A percentile compares a stretch with the other conserved stretches of the same genome.
These are phyloP conservation scores for Myiotriccus ornatus DNA, from an alignment of 2,797 vertebrate species.

Conservation along the genomic window DNA sequence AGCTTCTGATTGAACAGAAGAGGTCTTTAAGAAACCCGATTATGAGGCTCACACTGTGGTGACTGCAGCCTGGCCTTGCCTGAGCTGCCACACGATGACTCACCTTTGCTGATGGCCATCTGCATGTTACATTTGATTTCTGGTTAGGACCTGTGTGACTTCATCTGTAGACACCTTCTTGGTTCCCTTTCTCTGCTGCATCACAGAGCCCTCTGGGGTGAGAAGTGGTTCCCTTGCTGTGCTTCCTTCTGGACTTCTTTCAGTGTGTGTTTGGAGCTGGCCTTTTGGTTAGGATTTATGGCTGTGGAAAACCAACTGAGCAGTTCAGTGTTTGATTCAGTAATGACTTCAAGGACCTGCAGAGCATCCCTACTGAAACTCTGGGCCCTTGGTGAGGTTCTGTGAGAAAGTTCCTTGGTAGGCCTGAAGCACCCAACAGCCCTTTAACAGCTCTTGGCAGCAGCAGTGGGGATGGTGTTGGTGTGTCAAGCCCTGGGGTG, in stretches of 20 bases:
- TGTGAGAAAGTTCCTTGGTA: not conserved
- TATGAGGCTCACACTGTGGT: not conserved
- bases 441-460: not conserved
- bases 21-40: not conserved
- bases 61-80: not conserved
- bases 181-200: not conserved
- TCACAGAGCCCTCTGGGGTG: not conserved
- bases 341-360: not conserved
- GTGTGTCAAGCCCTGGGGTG: not conserved
- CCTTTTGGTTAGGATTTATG: not conserved
- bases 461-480: not conserved
- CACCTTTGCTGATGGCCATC: not conserved
- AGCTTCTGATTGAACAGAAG: not conserved
- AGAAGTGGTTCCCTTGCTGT: not conserved
- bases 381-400: not conserved
- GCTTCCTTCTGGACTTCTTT: not conserved
- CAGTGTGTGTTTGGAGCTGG: not conserved
- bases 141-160: not conserved
- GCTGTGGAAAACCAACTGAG: not conserved
- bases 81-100: not conserved
- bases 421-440: not conserved
- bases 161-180: not conserved
- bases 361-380: not conserved
- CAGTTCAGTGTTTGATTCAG: not conserved
- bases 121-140: not conserved